Base-by-base conservation (phyloP, 2,888 invertebrate genomes). In the Oxyteleia sp. region DNA sequence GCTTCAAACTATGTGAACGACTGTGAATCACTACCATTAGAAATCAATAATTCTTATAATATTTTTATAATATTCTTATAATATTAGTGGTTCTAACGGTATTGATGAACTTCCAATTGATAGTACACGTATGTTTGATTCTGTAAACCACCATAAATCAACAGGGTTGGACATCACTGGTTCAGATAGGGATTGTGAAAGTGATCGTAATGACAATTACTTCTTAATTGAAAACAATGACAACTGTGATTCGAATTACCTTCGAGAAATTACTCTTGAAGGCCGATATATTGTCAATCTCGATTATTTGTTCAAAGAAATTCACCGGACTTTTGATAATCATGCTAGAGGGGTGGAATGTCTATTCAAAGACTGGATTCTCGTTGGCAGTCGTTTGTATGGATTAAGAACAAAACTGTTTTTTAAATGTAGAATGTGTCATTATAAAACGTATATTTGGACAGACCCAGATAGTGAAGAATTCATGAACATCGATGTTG, bases 401-500 rank as follows among this genome's bases (percentile, higher is more conserved):
- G 45, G 45, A 8, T 45, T 45, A 18, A 45, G 8, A 2, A 18
- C 16, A 57, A 32, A 82, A 45, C 10, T 45, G 4, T 45, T 45
- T 10, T 45, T 18, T 15, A 15, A 16, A 45, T 45, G 45, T 45
- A 16, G 18, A 45, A 45, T 45, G 26, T 82, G 82, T 49, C 32
- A 57, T 51, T 51, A 45, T n/a, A 32, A 7, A 49, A 59, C 32
- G 15, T 51, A 43, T 13, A 59, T 89, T 84, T 82, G 66, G 71
- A 53, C 71, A 53, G 61, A 85, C 35, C 51, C 51, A 4, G 18
- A 45, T 18, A 8, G 8, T 1, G 8, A 16, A 45, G 3, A 18
- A 7, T 4, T 18, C 2, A 7, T 8, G 10, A 18, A 18, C 13
- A 18, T 45, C 13, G 10, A 45, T 18, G 45, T 5, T 4, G 45